These are phyloP conservation scores for Coreius guichenoti DNA, from an alignment of 2,797 vertebrate genomes.

Conservation along the genomic window DNA sequence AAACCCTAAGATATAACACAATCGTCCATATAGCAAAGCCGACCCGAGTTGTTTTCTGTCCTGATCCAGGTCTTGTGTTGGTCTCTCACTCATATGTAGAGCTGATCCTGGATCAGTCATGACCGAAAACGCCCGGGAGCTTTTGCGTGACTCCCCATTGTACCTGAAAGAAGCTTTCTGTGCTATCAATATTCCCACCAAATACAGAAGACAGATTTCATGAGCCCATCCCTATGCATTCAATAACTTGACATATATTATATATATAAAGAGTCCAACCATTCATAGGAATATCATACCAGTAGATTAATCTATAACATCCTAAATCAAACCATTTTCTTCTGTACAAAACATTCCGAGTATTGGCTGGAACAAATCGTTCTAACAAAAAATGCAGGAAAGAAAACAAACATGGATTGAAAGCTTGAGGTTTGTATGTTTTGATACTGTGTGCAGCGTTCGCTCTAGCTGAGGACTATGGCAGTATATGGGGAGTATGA, in stretches of 20 bases:
- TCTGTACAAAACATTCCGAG: conserved; percentile 56
- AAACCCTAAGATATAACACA: conserved; percentile 58
- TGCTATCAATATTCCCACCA: conserved; percentile 58
- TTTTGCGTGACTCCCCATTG: conserved; percentile 27
- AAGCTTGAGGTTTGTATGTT: conserved; percentile 57
- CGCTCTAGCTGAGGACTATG: conserved; percentile 54
- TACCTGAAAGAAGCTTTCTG: conserved; percentile 65
- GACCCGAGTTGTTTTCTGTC: background rate
- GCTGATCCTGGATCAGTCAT: conserved; percentile 6
- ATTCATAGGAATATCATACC: conserved; percentile 53
- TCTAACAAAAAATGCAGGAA: conserved; percentile 37
- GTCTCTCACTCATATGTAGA: background rate
- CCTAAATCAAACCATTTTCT: conserved; percentile 45
- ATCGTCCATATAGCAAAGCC: conserved; percentile 33
- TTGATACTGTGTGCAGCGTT: conserved; percentile 52
- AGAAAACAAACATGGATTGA: conserved; percentile 45
- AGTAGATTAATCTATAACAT: conserved; percentile 56
- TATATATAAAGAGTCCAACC: conserved; percentile 52
- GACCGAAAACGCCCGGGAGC: conserved; percentile 23
- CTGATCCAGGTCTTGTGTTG: conserved; percentile 2
- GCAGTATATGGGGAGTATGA: conserved; percentile 50
- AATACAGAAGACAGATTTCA: conserved; percentile 50
- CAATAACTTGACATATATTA: conserved; percentile 41
- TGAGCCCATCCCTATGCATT: conserved; percentile 45
- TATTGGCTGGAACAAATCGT: conserved; percentile 48